These are phyloP conservation scores for Mormoops blainvillei DNA, from an alignment of 2,113 vertebrate genomes.

Conservation along the genomic window DNA sequence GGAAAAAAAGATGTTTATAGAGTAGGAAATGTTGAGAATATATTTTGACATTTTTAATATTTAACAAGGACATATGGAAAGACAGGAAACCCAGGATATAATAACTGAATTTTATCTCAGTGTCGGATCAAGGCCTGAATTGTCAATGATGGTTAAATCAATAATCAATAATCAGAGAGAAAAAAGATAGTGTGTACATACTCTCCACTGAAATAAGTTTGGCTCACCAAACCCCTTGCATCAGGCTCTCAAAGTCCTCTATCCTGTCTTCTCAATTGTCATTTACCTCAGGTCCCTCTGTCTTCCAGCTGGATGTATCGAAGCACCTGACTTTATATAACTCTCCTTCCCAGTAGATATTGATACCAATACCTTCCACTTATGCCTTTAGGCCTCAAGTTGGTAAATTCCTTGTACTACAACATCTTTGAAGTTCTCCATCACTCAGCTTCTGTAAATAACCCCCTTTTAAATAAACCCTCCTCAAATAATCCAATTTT, in stretches of 20 bases:
- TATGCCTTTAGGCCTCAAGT: neutral
- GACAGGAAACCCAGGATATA: neutral
- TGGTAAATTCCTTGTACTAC: neutral
- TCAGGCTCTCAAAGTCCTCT: neutral
- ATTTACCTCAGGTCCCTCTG: neutral
- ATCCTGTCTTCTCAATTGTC: neutral
- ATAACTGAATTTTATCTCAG: neutral
- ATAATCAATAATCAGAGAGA: neutral
- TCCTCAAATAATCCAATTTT: conserved; percentile 39
- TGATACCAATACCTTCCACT: neutral
- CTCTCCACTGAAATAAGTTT: neutral
- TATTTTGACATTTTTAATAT: neutral
- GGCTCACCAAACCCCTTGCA: neutral
- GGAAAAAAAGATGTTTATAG: neutral
- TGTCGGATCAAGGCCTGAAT: neutral
- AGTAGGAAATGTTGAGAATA: neutral
- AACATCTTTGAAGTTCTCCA: conserved; percentile 5
- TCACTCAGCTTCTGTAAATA: conserved; percentile 12
- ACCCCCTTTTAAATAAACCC: conserved; percentile 47
- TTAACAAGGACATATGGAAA: neutral
- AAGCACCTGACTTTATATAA: neutral
- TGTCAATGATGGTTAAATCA: neutral
- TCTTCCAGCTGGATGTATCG: neutral
- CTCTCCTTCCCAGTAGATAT: neutral
- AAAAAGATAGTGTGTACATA: neutral